Evolutionary conservation across 1,140 invertebrate species (phyloP).

Genomic region (Anastatus disparis): DNA sequence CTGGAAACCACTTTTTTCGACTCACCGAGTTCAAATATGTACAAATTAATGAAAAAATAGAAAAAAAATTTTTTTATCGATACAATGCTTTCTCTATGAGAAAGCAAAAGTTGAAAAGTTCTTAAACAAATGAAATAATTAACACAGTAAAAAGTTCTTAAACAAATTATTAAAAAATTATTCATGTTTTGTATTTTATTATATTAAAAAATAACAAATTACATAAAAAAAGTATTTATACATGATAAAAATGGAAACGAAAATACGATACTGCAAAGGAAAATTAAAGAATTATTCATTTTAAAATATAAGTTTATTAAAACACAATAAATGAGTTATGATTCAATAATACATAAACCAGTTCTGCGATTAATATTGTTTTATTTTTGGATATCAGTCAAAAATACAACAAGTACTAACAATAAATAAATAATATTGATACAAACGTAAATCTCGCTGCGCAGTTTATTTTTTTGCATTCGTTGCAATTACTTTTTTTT

Average conservation of each 20-base stretch:
- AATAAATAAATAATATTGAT: conserved; percentile 36
- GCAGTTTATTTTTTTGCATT: conserved; percentile 23
- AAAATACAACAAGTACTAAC: conserved; percentile 37
- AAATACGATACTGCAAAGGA: neutral
- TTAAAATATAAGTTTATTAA: conserved; percentile 33
- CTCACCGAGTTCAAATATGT: too few relatives aligned
- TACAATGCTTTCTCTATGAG: too few relatives aligned
- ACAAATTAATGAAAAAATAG: too few relatives aligned
- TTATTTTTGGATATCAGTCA: conserved; percentile 34
- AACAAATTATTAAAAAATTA: too few relatives aligned
- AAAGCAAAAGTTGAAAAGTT: too few relatives aligned
- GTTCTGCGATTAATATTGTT: conserved; percentile 29
- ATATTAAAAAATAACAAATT: neutral
- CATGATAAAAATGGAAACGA: neutral
- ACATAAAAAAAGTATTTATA: neutral
- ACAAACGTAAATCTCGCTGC: conserved; percentile 26
- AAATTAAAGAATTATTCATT: neutral
- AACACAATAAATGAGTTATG: neutral
- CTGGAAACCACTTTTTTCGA: too few relatives aligned
- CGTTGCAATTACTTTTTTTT: conserved; percentile 20
- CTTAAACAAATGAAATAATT: too few relatives aligned
- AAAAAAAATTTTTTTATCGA: too few relatives aligned
- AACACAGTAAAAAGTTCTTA: too few relatives aligned
- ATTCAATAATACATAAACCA: conserved; percentile 15
- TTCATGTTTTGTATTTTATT: too few relatives aligned